Evolutionary conservation across 2,888 invertebrate species (phyloP).

Genomic region (Lissocephala sabroskyi): DNA sequence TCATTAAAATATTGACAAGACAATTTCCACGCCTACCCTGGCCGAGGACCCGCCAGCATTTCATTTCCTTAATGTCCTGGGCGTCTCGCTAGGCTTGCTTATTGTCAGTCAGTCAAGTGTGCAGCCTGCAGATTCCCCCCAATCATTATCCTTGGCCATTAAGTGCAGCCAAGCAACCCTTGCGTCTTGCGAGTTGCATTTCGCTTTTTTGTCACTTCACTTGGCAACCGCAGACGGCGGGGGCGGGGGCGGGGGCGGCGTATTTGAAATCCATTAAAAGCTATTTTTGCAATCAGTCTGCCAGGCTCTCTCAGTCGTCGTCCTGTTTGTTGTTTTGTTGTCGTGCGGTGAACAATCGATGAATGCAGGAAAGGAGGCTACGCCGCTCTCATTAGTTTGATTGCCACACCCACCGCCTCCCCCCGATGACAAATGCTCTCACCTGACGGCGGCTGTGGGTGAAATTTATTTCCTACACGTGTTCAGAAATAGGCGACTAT

Average conservation of each 20-base stretch:
- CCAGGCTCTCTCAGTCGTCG: neutral
- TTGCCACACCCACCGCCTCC: constrained; percentile 28
- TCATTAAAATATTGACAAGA: constrained; percentile 71
- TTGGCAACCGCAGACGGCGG: constrained; percentile 36
- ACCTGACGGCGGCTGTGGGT: constrained; percentile 11
- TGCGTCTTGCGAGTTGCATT: neutral
- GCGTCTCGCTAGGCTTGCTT: constrained; percentile 18
- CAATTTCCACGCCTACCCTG: constrained; percentile 72
- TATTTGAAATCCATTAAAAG: constrained; percentile 72
- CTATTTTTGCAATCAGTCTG: constrained; percentile 61
- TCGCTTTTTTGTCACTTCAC: constrained; percentile 57
- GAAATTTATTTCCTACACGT: constrained; percentile 63
- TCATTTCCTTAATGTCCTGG: too few relatives aligned
- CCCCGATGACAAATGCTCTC: neutral
- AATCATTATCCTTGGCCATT: constrained; percentile 63
- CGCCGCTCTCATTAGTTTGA: constrained; percentile 62
- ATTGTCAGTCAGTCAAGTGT: neutral
- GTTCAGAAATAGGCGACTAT: constrained; percentile 67
- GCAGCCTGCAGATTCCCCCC: constrained; percentile 24
- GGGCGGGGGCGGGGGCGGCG: too few relatives aligned
- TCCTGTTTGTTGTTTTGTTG: neutral
- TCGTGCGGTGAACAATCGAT: neutral
- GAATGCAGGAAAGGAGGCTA: too few relatives aligned
- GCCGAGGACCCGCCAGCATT: too few relatives aligned
- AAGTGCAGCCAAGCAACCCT: constrained; percentile 38